Evolutionary conservation across 2,888 invertebrate genomes (phyloP).

Genomic region (Sisyra nigra): DNA sequence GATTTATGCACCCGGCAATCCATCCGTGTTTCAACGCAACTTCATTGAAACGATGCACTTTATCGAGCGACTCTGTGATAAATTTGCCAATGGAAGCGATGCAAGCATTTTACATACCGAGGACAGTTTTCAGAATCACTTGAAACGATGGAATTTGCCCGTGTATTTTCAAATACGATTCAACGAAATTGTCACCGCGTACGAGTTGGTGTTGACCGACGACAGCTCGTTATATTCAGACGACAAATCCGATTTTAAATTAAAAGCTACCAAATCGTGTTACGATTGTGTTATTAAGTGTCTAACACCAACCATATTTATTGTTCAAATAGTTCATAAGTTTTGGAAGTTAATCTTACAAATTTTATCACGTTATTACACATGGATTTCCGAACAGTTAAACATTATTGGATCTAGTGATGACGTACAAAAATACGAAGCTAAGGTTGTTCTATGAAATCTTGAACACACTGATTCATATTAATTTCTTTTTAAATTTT

Average conservation of each 20-base stretch:
- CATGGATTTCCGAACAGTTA: constrained; percentile 40
- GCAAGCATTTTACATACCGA: constrained; percentile 44
- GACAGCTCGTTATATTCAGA: constrained; percentile 17
- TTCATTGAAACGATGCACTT: constrained; percentile 67
- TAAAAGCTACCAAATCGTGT: constrained; percentile 32
- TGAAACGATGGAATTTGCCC: constrained; percentile 77
- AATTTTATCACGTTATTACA: constrained; percentile 60
- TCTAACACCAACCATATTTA: constrained; percentile 66
- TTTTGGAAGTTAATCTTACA: constrained; percentile 84
- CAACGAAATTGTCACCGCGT: constrained; percentile 73
- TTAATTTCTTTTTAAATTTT: constrained; percentile 6
- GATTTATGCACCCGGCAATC: constrained; percentile 86
- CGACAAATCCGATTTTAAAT: constrained; percentile 26
- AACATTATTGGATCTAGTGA: neutral
- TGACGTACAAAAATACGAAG: constrained; percentile 4
- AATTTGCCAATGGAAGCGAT: constrained; percentile 40
- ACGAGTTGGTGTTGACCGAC: constrained; percentile 31
- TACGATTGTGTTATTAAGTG: constrained; percentile 33
- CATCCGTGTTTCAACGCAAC: constrained; percentile 69
- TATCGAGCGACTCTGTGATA: constrained; percentile 49
- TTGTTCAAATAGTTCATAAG: constrained; percentile 60
- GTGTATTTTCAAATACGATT: constrained; percentile 95
- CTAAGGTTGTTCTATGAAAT: constrained; percentile 6
- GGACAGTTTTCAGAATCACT: constrained; percentile 56
- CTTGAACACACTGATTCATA: constrained; percentile 5